Evolutionary conservation across 2,797 vertebrate genomes (phyloP).

Genomic region (Arctocebus calabarensis): DNA sequence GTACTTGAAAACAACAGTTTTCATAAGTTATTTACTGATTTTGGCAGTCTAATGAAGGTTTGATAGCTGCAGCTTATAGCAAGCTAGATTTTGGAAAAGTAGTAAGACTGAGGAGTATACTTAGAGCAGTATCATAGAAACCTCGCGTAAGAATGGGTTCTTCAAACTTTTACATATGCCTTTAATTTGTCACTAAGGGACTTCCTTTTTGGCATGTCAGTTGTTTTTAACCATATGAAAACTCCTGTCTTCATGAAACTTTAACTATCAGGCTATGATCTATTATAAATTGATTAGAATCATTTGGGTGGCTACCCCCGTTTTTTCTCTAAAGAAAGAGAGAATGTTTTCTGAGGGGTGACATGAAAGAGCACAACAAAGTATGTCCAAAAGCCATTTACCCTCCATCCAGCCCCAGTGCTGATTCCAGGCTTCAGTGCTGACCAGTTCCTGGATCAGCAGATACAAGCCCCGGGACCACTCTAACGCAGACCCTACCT

Average conservation of each 20-base stretch:
- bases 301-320: not conserved
- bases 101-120: not conserved
- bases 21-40: conserved; percentile 57
- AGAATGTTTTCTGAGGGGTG: not conserved
- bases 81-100: conserved; percentile 19
- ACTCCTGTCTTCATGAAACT: not conserved
- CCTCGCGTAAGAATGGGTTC: not conserved
- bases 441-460: not conserved
- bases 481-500: not conserved
- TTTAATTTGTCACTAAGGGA: conserved; percentile 55
- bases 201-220: not conserved
- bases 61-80: not conserved
- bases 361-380: not conserved
- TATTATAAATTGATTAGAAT: conserved; percentile 52
- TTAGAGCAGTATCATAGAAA: not conserved
- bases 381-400: not conserved
- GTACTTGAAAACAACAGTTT: conserved; percentile 50
- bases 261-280: not conserved
- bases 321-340: not conserved
- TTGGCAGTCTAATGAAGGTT: conserved; percentile 17
- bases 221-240: conserved; percentile 59
- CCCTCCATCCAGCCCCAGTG: not conserved
- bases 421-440: not conserved
- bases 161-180: not conserved
- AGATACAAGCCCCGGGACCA: no score